Base-by-base conservation (phyloP, 2,113 vertebrate genomes). In the Siniperca knerii region DNA sequence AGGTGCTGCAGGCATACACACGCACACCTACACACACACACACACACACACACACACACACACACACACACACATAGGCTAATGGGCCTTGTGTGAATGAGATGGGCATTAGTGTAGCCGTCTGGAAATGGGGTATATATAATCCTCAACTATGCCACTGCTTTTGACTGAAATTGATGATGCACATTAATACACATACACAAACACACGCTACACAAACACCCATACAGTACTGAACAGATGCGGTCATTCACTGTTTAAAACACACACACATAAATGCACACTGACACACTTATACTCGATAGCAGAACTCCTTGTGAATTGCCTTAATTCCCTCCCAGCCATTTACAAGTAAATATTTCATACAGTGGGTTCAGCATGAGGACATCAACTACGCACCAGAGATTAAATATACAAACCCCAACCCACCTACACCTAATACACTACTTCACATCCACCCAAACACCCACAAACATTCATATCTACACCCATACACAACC, bases 141-240 rank as follows among this genome's bases (percentile, higher is more conserved):
- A 89, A 92, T 93, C 73, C 87, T 91, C 73, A 86, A 86, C 81
- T 92, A 82, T 67, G 58, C 79, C 81, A 81, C 84, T 75, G 83
- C 82, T 85, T 90, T 83, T 87, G 80, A 93, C 90, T 81, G 80
- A 83, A 93, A 90, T 90, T 89, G 92, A 92, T 92, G 89, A 81
- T 60, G 42, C 79, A 88, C 82, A 85, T 79, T 87, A 87, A 90
- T 57, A 60, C 82, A 84, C 57, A 79, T 66, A 64, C 42, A 84
- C 67, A 82, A 71, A 72, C 62, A 69, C 73, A 46, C 18, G n/a
- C 82, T 25, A 68, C 75, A 83, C 83, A 89, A 77, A 86, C 61
- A 35, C 29, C 48, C 37, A 7, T 68, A 76, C 66, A 69, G 65
- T 66, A 35, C 48, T 20, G 21, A 88, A 74, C 85, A 89, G 82